A percentile compares a stretch with the other conserved stretches of the same genome.
These are phyloP conservation scores for Sesamia nonagrioides DNA, from an alignment of 1,140 invertebrate genomes.

Conservation along the genomic window DNA sequence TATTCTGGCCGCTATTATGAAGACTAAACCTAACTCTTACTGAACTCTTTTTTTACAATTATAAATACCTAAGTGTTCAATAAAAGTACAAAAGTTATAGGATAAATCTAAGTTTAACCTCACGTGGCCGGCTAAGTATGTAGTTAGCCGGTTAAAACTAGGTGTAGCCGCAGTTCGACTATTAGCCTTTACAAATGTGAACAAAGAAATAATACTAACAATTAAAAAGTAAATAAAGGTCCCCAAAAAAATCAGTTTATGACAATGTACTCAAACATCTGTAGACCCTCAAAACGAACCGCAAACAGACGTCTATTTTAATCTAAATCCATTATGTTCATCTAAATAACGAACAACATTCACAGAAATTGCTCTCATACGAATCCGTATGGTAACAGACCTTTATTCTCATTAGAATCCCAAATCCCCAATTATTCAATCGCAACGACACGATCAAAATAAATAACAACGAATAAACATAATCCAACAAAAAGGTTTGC, in stretches of 20 bases:
- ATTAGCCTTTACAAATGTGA: too few relatives aligned
- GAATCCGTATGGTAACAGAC: background rate
- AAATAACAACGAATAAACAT: slow-evolving; percentile 47
- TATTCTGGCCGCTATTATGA: too few relatives aligned
- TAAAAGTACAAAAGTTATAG: too few relatives aligned
- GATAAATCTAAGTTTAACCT: too few relatives aligned
- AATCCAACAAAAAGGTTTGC: slow-evolving; percentile 45
- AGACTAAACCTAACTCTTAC: too few relatives aligned
- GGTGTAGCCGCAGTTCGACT: too few relatives aligned
- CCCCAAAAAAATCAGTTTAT: too few relatives aligned
- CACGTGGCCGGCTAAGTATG: too few relatives aligned
- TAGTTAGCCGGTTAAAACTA: too few relatives aligned
- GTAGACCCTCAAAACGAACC: slow-evolving; percentile 3
- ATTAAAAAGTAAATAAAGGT: background rate
- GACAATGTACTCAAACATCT: background rate
- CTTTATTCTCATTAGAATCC: slow-evolving; percentile 38
- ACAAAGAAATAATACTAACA: too few relatives aligned
- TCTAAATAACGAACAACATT: slow-evolving; percentile 13
- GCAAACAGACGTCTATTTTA: slow-evolving; percentile 27
- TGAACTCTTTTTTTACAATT: too few relatives aligned
- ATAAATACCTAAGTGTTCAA: too few relatives aligned
- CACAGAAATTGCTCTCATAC: background rate
- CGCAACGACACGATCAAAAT: slow-evolving; percentile 33
- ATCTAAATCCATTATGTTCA: background rate
- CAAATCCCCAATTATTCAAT: slow-evolving; percentile 49